Evolutionary conservation across 2,888 invertebrate genomes (phyloP).

Genomic region (Micoletzkya japonica): DNA sequence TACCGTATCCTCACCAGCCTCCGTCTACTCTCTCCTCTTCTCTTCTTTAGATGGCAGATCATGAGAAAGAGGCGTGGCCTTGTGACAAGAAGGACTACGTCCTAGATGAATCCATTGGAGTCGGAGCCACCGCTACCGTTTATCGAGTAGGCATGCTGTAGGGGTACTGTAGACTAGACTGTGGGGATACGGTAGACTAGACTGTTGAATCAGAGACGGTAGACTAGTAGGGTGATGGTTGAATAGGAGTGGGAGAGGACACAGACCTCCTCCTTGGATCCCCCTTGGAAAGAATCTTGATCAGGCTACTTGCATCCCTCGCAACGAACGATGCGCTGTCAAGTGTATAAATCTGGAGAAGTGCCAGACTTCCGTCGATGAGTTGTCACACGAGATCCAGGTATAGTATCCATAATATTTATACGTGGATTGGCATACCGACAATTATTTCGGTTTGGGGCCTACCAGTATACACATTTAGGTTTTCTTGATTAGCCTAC

Average conservation of each 20-base stretch:
- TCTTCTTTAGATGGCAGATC: constrained; percentile 14
- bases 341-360: constrained; percentile 98
- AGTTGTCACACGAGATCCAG: constrained; percentile 70
- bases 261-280: too few species aligned
- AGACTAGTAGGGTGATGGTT: not conserved
- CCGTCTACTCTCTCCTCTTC: not conserved
- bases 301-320: constrained; percentile 88
- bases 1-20: constrained; percentile 6
- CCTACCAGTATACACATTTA: too few species aligned
- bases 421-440: too few species aligned
- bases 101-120: constrained; percentile 68
- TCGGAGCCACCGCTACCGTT: constrained; percentile 64
- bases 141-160: constrained; percentile 45
- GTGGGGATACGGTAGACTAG: too few species aligned
- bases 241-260: not conserved
- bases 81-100: constrained; percentile 54
- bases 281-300: too few species aligned
- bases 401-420: too few species aligned
- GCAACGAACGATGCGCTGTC: constrained; percentile 93
- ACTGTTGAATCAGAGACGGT: too few species aligned
- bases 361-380: constrained; percentile 99
- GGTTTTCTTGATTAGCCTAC: too few species aligned
- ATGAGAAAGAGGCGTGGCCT: constrained; percentile 50
- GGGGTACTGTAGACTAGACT: not conserved
- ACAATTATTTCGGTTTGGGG: too few species aligned